Evolutionary conservation across 2,888 invertebrate species (phyloP).

Genomic region (Toxonevra muliebris): DNA sequence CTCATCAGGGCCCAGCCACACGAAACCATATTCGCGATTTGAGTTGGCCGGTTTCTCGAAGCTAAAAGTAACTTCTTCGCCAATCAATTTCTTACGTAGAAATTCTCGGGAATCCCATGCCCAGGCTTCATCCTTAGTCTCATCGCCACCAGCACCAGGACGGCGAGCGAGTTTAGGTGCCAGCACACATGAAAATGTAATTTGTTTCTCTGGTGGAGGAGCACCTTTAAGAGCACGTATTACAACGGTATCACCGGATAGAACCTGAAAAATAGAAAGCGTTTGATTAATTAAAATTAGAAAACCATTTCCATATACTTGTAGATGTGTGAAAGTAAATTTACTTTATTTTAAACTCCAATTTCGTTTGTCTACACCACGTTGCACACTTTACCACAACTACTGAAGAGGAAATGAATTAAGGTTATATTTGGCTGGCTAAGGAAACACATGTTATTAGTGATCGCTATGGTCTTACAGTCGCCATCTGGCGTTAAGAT

Average conservation of each 20-base stretch:
- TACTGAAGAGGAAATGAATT: not conserved
- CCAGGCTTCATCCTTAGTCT: constrained; percentile 88
- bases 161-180: constrained; percentile 91
- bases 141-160: constrained; percentile 70
- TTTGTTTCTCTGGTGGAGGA: constrained; percentile 91
- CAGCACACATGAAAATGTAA: constrained; percentile 88
- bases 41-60: constrained; percentile 85
- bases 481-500: too few relatives aligned
- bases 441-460: too few relatives aligned
- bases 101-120: constrained; percentile 99
- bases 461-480: too few relatives aligned
- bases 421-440: not conserved
- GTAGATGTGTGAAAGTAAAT: not conserved
- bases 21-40: constrained; percentile 86
- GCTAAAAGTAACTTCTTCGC: constrained; percentile 87
- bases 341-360: constrained; percentile 3
- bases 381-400: too few relatives aligned
- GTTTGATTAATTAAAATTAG: not conserved
- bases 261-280: constrained; percentile 73
- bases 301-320: constrained; percentile 19
- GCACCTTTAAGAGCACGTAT: constrained; percentile 86
- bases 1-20: constrained; percentile 86
- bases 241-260: constrained; percentile 95
- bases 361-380: too few relatives aligned
- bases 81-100: constrained; percentile 89